Evolutionary conservation across 2,797 vertebrate species (phyloP), one percentile per base, ranked within the genome.

Genomic region (Capromys pilorides): DNA sequence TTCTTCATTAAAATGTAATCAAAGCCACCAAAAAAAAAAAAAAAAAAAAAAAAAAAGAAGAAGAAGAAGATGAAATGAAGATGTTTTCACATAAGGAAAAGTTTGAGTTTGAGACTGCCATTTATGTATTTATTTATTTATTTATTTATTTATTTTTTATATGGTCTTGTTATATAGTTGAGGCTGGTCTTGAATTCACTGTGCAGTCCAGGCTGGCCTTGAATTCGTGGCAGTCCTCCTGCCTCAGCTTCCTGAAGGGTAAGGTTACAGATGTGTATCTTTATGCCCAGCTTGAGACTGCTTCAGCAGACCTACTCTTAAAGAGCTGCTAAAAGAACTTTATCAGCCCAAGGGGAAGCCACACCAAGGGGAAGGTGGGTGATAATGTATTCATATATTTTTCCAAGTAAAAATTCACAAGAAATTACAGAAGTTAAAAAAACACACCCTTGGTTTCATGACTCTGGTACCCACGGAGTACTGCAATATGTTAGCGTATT

Each of bases 11-110:
- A 94, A 83, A 75, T 89, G 36, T 16, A 95, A 67, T 78, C 75
- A 64, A 94, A 80, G 54, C 22, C 59, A 54, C 67, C 33, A 83
- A 71, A 86, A 45, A 45, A 45, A n/a, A n/a, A n/a, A n/a, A n/a
- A n/a, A n/a, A n/a, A n/a, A n/a, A n/a, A n/a, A n/a, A n/a, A n/a
- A n/a, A n/a, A n/a, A n/a, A n/a, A n/a, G n/a, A n/a, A n/a, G n/a
- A n/a, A n/a, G n/a, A n/a, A n/a, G 64, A 86, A 95, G 75, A 31
- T 54, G 94, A 91, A 86, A 54, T 83, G 80, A 88, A 88, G 19
- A 51, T 86, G 49, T 82, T 96, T 91, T 93, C 36, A 64, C 28
- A 41, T 91, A 91, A 85, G 8, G 66, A 87, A 59, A 69, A 83
- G 7, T 10, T 81, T 89, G 66, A 83, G 7, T 10, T 81, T 89